These are phyloP conservation scores for Propithecus perrieri DNA, from an alignment of 2,797 vertebrate species.

Conservation along the genomic window DNA sequence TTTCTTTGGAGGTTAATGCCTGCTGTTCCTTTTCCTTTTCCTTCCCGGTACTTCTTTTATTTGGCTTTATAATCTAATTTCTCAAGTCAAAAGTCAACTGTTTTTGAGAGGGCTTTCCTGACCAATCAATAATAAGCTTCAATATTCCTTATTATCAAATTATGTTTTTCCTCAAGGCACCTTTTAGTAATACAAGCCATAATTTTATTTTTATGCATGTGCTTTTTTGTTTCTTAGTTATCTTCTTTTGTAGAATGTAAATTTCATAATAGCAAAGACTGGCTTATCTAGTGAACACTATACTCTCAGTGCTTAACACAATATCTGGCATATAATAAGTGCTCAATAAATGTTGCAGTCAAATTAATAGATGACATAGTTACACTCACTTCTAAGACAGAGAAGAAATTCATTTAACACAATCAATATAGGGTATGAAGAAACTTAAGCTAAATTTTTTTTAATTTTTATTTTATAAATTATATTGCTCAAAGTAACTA, in stretches of 20 bases:
- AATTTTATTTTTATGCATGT: background rate
- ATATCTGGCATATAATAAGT: background rate
- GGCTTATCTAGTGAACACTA: background rate
- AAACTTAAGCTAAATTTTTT: background rate
- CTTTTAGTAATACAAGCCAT: background rate
- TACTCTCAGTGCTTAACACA: background rate
- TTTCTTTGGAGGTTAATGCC: background rate
- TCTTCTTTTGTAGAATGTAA: background rate
- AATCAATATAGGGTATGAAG: background rate
- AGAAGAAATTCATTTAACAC: background rate
- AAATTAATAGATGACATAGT: background rate
- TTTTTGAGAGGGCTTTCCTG: background rate
- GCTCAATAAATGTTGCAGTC: background rate
- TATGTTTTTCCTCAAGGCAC: background rate
- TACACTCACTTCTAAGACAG: background rate
- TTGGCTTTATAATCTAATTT: background rate
- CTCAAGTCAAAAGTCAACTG: background rate
- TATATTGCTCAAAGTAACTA: background rate
- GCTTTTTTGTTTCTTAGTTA: background rate
- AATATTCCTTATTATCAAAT: background rate
- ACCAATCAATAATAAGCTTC: background rate
- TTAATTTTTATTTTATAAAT: background rate
- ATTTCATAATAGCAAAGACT: background rate
- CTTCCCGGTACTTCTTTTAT: background rate
- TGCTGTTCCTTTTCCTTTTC: background rate